Conservation (phyloP, 2,113 vertebrate genomes). For the Caracal caracal region DNA sequence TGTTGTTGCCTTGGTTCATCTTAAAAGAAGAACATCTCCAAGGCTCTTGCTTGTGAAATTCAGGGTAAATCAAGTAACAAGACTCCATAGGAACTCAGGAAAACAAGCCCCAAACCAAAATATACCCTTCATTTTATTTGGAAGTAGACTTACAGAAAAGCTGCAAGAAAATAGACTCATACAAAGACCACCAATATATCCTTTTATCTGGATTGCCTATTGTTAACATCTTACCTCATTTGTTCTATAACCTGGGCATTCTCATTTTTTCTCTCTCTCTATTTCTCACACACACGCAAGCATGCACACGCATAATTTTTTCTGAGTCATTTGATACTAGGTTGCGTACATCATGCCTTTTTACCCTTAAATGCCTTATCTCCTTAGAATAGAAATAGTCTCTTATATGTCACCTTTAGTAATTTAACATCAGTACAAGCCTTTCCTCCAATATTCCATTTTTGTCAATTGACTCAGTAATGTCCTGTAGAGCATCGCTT, state of each 20-base stretch:
- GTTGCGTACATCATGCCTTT: neutral
- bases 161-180: neutral
- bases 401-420: neutral
- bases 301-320: neutral
- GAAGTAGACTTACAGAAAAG: neutral
- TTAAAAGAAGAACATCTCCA: slow-evolving; percentile 6
- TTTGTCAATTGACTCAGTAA: neutral
- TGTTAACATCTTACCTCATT: neutral
- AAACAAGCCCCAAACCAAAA: neutral
- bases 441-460: neutral
- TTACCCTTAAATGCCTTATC: neutral
- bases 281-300: neutral
- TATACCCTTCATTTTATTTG: neutral
- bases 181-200: neutral
- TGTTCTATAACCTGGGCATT: neutral
- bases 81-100: neutral
- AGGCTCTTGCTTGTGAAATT: neutral
- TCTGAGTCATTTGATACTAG: neutral
- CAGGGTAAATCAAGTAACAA: neutral
- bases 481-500: neutral
- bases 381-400: slow-evolving; percentile 6
- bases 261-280: neutral
- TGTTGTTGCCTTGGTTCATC: slow-evolving; percentile 18
- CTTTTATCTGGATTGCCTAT: neutral
- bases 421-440: neutral